Evolutionary conservation across 92 coral and sea anemone species (phyloP), one percentile per base, ranked within the genome.

Genomic region (Diadumene lineata): DNA sequence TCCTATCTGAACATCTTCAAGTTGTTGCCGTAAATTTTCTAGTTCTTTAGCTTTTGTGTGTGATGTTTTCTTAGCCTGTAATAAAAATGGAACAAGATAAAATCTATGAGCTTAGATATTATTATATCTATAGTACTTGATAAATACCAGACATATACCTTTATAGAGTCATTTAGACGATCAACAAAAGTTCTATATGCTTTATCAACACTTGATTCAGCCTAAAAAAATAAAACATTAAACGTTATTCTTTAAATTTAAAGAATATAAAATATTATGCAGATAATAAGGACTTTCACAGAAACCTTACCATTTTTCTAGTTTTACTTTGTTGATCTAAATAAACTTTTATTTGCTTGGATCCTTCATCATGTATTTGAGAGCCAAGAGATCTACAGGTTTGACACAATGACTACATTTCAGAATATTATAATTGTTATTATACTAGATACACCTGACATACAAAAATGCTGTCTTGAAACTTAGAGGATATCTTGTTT

Each of bases 191-290:
- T 69, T 72, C 87, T 96, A 61, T 76, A 87, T 31, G 92, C 83
- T 80, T 94, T 94, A 70, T 94, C 98, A 71, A 94, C 98, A 34
- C 77, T 70, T 33, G 88, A 82, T 77, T 94, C 98, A 44, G 86
- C 97, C 98, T 94, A 29, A 69, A 3, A 62, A 44, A 19, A 46
- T 19, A n/a, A 58, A 32, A 33, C 64, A 70, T 50, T n/a, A 21
- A 3, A 53, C 19, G 10, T 4, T 9, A 15, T 53, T 53, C 24
- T 9, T 15, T 2, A 23, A 53, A 1, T 13, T 57, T 74, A 34
- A 22, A 56, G 16, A 56, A 50, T 8, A 21, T 23, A 61, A 17
- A 38, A 29, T 24, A 15, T 30, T 30, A 27, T 7, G 67, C 31
- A 62, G 17, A 30, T 1, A 38, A 22, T 10, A 18, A 65, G 23